phyloP scores from a whole-genome alignment of 2,113 vertebrate genomes.

The Gracilinanus agilis region DNA sequence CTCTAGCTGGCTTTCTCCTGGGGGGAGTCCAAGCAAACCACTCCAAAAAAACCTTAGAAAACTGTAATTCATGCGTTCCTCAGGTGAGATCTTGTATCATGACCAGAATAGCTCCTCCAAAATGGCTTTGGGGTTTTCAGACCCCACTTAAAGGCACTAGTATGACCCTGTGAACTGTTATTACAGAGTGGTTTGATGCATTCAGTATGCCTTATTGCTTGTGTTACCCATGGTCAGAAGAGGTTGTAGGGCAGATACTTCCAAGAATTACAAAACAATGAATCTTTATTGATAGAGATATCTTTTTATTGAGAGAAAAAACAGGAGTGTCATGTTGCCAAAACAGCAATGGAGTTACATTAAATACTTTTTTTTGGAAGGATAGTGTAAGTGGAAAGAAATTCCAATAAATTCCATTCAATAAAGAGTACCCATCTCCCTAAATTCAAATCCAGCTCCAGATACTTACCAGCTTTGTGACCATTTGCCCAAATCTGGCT shows the following conservation, averaged over 20 bases:
- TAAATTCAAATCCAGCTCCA: neutral
- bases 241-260: neutral
- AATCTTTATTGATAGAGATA: neutral
- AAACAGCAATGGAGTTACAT: neutral
- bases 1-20: neutral
- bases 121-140: neutral
- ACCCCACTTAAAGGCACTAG: neutral
- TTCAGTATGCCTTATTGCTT: neutral
- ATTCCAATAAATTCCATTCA: neutral
- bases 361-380: neutral
- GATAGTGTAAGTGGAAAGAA: too few species aligned
- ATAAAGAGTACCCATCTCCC: neutral
- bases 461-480: too few species aligned
- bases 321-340: neutral
- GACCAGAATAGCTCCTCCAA: neutral
- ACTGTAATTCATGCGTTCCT: neutral
- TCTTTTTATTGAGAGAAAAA: neutral
- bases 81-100: neutral
- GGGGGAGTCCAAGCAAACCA: neutral
- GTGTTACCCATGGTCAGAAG: neutral
- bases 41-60: neutral
- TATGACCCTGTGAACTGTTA: neutral
- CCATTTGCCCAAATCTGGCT: neutral
- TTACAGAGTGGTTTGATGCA: neutral
- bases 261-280: neutral